Conservation (phyloP, 2,888 invertebrate species). For the Ceramica pisi region DNA sequence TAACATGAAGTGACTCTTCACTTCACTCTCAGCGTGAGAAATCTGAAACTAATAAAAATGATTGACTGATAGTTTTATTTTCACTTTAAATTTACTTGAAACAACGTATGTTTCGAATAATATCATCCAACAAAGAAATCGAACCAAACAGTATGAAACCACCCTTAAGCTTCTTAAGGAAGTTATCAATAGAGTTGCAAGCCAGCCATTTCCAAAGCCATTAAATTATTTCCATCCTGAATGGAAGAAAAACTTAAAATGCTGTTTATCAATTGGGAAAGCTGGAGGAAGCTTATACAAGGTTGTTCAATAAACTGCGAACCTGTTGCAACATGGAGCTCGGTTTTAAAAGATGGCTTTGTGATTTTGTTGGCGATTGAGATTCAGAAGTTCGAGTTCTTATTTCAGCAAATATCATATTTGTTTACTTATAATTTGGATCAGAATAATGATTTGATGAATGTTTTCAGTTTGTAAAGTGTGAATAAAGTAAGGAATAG, state of each 20-base stretch:
- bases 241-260: conserved; percentile 47
- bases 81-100: no score
- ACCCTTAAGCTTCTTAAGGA: conserved; percentile 19
- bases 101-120: no score
- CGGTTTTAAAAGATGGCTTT: conserved; percentile 41
- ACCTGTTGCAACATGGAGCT: conserved; percentile 54
- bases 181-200: conserved; percentile 44
- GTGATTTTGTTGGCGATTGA: conserved; percentile 29
- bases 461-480: neutral
- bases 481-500: neutral
- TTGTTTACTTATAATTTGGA: neutral
- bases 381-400: neutral
- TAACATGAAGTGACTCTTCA: no score
- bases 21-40: no score
- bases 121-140: neutral
- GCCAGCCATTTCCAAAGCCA: conserved; percentile 41
- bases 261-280: conserved; percentile 55
- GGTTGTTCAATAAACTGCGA: conserved; percentile 41
- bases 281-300: conserved; percentile 40
- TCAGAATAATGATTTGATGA: neutral
- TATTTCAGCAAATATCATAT: neutral
- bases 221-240: conserved; percentile 55
- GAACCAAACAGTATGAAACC: conserved; percentile 4
- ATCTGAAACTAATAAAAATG: no score
- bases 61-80: no score